Evolutionary conservation across 1,140 invertebrate species (phyloP).

Genomic region (Aphelenchoides besseyi): DNA sequence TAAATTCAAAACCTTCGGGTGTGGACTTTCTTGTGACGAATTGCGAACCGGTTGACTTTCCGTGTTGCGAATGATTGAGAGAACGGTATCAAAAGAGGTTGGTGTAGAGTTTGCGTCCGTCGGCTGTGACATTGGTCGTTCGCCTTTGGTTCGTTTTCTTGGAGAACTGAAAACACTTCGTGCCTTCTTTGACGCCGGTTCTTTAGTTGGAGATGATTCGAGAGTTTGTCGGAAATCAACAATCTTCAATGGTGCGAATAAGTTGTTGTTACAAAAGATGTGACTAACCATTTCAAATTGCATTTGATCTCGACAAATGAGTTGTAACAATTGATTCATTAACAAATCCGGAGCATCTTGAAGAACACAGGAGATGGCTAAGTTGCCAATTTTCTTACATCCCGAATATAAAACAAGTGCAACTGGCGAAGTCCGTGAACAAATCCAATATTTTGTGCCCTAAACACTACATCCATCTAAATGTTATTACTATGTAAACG

Average conservation of each 20-base stretch:
- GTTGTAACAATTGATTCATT: neutral
- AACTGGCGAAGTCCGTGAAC: neutral
- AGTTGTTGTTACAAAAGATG: neutral
- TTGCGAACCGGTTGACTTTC: neutral
- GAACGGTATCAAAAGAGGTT: neutral
- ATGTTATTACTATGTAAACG: neutral
- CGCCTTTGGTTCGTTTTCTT: slow-evolving; percentile 1
- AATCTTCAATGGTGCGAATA: neutral
- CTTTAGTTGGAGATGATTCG: neutral
- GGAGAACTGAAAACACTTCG: slow-evolving; percentile 14
- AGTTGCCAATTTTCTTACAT: neutral
- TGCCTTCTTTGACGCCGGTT: slow-evolving; percentile 14
- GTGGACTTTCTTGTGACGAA: neutral
- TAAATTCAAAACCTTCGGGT: neutral
- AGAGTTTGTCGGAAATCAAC: slow-evolving; percentile 6
- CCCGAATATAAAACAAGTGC: slow-evolving; percentile 9
- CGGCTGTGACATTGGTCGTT: neutral
- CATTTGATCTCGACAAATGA: neutral
- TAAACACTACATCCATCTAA: no score
- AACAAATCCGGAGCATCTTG: neutral
- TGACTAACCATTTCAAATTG: neutral
- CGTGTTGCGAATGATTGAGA: neutral
- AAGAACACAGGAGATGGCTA: slow-evolving; percentile 4
- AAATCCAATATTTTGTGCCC: slow-evolving; percentile 18
- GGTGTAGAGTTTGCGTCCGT: neutral